Evolutionary conservation across 2,888 invertebrate genomes (phyloP), one percentile per base, ranked within the genome.

Genomic region (Selenia dentaria): DNA sequence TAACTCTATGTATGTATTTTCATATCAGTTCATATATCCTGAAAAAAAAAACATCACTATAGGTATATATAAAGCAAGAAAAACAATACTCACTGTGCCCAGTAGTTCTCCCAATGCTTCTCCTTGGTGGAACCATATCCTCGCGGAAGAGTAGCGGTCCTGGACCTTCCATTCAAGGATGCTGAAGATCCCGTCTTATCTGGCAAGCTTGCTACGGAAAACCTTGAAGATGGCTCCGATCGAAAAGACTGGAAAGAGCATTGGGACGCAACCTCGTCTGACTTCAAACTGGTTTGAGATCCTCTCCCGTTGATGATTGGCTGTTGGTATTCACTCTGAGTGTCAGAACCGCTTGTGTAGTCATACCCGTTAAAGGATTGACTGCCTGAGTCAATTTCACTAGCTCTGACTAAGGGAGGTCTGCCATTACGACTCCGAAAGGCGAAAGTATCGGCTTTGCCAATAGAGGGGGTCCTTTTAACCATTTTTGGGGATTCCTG

Each of bases 71-170:
- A n/a, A n/a, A n/a, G n/a, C n/a, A n/a, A n/a, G n/a, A n/a, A n/a
- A 8, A 40, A 47, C 46, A 58, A 33, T 57, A 84, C 88, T 85
- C 64, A 91, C 91, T 79, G 74, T 1, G 88, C 76, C 91, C 91
- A 91, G 57, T 91, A 91, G 10, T 88, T 88, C 51, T 91, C 88
- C 91, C 90, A 91, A 34, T 77, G 79, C 64, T 82, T 87, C 57
- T 86, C 83, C 57, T 74, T 85, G 0, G 64, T 82, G 0, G 89
- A 86, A 0, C 86, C 89, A 39, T 88, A 87, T 0, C 89, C 88
- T 16, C 89, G 64, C 0, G 89, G 89, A 29, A 90, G 52, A 0
- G 90, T 89, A 0, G 89, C 84, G 0, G 87, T 89, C 55, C 64
- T 81, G 2, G 64, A 56, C 41, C 78, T 75, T 0, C 84, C 86